Percentiles rank a stretch among this genome's conserved stretches.
These are phyloP conservation scores for Fulica atra DNA, from an alignment of 2,113 vertebrate species.

Conservation along the genomic window DNA sequence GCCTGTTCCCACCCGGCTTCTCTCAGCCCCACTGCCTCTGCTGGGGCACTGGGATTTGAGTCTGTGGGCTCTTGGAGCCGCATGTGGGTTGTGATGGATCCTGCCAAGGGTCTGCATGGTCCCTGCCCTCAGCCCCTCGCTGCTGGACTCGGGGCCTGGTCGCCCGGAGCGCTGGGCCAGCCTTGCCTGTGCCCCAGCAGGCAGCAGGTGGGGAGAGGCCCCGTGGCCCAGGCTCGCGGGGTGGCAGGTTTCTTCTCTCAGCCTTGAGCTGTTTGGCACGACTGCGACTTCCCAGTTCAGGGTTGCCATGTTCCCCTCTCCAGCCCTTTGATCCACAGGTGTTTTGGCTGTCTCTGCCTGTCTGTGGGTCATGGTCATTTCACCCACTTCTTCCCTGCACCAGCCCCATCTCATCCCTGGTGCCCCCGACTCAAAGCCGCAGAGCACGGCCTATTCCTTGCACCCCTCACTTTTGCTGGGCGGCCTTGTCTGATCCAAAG, in stretches of 20 bases:
- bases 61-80: accelerated
- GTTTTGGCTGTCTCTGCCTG: neutral
- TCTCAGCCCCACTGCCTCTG: neutral
- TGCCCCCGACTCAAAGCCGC: neutral
- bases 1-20: accelerated
- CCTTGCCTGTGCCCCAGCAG: accelerated
- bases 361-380: neutral
- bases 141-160: accelerated
- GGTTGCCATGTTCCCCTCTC: neutral
- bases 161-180: neutral
- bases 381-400: neutral
- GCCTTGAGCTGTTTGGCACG: accelerated
- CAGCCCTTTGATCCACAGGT: neutral
- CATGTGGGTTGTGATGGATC: neutral
- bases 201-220: neutral
- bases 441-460: neutral
- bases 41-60: neutral
- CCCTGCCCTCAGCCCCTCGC: neutral
- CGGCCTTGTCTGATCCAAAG: neutral
- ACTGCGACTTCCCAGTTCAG: neutral
- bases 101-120: accelerated
- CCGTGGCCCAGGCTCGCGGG: accelerated
- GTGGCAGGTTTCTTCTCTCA: neutral
- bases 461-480: neutral
- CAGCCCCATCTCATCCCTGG: neutral